A percentile compares a stretch with the other conserved stretches of the same genome.
phyloP scores from a whole-genome alignment of 2,888 invertebrate genomes.

The Pterostichus niger region DNA sequence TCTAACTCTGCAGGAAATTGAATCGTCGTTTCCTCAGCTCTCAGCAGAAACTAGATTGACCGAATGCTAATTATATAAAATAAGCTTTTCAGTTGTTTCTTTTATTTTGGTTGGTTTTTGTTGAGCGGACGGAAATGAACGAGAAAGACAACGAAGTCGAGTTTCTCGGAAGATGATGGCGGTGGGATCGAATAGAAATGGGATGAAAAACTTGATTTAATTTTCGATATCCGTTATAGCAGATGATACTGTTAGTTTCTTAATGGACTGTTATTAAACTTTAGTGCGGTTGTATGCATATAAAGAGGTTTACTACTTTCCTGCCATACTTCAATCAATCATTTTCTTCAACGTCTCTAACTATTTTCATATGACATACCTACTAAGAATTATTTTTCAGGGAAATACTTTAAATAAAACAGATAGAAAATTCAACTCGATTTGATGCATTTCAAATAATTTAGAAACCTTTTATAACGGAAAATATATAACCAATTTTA shows the following conservation, averaged over 20 bases:
- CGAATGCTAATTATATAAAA: conserved; percentile 67
- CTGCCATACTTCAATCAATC: neutral
- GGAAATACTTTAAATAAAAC: too few species aligned
- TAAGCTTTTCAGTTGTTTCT: conserved; percentile 37
- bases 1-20: conserved; percentile 68
- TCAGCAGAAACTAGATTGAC: conserved; percentile 66
- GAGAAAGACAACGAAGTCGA: neutral
- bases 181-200: conserved; percentile 10
- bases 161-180: conserved; percentile 59
- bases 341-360: neutral
- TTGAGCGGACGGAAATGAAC: conserved; percentile 33
- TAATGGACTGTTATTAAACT: conserved; percentile 49
- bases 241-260: conserved; percentile 55
- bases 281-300: conserved; percentile 33
- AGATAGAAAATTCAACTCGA: too few species aligned
- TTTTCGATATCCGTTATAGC: conserved; percentile 57
- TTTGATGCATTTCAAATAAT: too few species aligned
- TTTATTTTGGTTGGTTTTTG: conserved; percentile 11
- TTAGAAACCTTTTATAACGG: too few species aligned
- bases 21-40: conserved; percentile 69
- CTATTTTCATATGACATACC: too few species aligned
- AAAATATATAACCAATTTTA: too few species aligned
- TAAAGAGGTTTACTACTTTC: neutral
- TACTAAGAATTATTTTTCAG: too few species aligned
- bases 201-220: conserved; percentile 58